Conservation (phyloP, 2,797 vertebrate species). For the Vespertilio murinus region DNA sequence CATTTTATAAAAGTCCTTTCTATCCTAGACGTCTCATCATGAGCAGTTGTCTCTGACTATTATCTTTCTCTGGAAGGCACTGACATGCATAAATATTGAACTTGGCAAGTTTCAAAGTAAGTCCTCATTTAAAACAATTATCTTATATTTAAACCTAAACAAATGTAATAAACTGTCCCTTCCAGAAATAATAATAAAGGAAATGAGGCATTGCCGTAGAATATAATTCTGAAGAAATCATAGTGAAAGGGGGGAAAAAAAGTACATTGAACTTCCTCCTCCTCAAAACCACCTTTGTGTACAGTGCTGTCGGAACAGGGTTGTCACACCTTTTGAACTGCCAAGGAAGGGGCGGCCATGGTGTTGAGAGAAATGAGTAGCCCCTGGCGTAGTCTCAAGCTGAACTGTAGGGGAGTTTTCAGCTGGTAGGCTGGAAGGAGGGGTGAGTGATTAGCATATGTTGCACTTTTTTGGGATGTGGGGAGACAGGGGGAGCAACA, state of each 20-base stretch:
- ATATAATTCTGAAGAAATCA: conserved; percentile 35
- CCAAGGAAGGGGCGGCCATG: neutral
- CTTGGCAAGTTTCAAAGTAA: conserved; percentile 59
- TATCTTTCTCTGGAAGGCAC: conserved; percentile 57
- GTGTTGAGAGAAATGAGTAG: neutral
- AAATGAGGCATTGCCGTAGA: conserved; percentile 54
- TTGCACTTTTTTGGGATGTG: neutral
- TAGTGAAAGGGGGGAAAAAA: neutral
- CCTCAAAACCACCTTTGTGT: neutral
- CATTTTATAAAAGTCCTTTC: conserved; percentile 55
- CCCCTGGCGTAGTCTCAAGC: neutral
- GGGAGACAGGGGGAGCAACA: neutral
- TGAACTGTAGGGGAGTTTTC: neutral
- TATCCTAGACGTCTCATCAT: conserved; percentile 8
- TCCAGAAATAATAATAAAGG: conserved; percentile 66
- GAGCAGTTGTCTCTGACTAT: conserved; percentile 33
- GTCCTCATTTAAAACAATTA: conserved; percentile 43
- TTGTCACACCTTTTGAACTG: neutral
- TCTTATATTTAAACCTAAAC: conserved; percentile 61
- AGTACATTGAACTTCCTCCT: neutral
- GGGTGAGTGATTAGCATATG: neutral
- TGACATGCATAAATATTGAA: conserved; percentile 59
- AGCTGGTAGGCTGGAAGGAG: neutral
- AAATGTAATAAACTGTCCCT: conserved; percentile 53
- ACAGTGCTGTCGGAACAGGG: neutral